phyloP scores from a whole-genome alignment of 2,797 vertebrate species.

The Pantherophis alleghaniensis region DNA sequence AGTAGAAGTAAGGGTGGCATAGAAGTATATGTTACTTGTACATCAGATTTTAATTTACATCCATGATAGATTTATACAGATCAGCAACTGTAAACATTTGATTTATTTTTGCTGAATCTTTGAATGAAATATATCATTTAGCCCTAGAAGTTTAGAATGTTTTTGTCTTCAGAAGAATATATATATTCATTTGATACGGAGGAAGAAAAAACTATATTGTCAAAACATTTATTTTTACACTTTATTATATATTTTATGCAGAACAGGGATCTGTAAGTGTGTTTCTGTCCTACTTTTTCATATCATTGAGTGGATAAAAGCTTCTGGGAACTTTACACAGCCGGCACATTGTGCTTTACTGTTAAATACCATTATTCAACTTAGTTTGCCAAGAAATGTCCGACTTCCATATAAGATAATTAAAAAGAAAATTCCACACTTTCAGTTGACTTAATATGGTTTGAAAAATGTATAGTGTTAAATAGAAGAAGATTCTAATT shows the following conservation, averaged over 20 bases:
- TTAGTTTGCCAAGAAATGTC: not conserved
- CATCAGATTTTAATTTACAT: not conserved
- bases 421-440: not conserved
- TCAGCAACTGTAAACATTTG: not conserved
- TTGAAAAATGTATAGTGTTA: not conserved
- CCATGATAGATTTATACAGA: too few relatives aligned
- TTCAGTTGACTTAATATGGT: not conserved
- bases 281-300: not conserved
- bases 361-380: not conserved
- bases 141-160: not conserved
- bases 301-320: not conserved
- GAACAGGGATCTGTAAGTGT: not conserved
- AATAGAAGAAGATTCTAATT: not conserved
- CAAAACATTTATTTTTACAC: not conserved
- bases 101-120: not conserved
- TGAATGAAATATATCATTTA: not conserved
- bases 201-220: not conserved
- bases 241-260: not conserved
- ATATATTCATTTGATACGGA: not conserved
- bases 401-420: not conserved
- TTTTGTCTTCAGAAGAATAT: not conserved
- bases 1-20: not conserved
- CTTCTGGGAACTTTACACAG: not conserved
- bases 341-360: not conserved
- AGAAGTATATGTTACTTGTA: not conserved